Evolutionary conservation across 2,888 invertebrate species (phyloP).

Genomic region (Bombylius discolor): DNA sequence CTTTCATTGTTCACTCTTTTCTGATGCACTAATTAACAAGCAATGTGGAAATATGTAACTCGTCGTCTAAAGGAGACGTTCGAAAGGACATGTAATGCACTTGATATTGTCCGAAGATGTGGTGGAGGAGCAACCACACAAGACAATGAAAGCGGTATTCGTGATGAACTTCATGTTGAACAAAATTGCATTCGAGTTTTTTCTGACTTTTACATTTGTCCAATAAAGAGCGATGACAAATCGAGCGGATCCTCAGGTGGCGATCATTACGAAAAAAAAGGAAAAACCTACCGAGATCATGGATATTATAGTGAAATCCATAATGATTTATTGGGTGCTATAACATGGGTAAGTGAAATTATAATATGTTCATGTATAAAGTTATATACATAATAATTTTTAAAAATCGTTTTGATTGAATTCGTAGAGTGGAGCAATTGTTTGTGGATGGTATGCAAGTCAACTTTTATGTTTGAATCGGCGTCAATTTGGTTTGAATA

Average conservation of each 20-base stretch:
- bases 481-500: slow-evolving; percentile 15
- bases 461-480: slow-evolving; percentile 39
- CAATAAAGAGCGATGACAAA: slow-evolving; percentile 1
- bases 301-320: not conserved
- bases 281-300: not conserved
- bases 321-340: slow-evolving; percentile 16
- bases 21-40: not conserved
- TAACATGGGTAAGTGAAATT: slow-evolving; percentile 38
- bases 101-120: slow-evolving; percentile 36
- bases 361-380: not conserved
- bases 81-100: slow-evolving; percentile 39
- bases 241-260: not conserved
- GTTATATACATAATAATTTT: not conserved
- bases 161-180: not conserved
- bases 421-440: slow-evolving; percentile 46
- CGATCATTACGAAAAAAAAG: not conserved
- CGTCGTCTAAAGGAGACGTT: slow-evolving; percentile 40
- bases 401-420: slow-evolving; percentile 1
- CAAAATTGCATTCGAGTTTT: not conserved
- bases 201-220: not conserved
- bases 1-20: not conserved
- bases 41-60: slow-evolving; percentile 45
- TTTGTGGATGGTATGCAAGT: slow-evolving; percentile 49
- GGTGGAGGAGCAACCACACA: not conserved
- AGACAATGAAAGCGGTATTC: not conserved